These are phyloP conservation scores for Morone saxatilis DNA, from an alignment of 2,113 vertebrate genomes.

Conservation along the genomic window DNA sequence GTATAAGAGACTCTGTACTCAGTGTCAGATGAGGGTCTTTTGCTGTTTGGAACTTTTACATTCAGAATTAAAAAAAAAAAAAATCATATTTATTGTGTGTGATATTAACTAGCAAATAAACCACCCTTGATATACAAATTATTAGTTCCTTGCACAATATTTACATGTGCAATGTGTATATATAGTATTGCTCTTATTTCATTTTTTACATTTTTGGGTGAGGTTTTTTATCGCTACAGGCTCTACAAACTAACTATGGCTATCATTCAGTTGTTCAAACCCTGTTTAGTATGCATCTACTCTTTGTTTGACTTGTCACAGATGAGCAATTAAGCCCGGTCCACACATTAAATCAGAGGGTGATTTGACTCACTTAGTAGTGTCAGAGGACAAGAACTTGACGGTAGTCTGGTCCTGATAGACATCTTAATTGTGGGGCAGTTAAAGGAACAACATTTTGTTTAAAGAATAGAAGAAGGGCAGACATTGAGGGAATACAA, in stretches of 20 bases:
- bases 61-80: background rate
- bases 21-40: background rate
- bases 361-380: background rate
- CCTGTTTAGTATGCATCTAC: background rate
- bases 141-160: background rate
- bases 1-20: background rate
- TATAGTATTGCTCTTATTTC: background rate
- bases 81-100: background rate
- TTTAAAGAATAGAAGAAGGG: background rate
- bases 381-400: background rate
- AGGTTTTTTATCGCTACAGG: background rate
- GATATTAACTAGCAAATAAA: background rate
- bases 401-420: background rate
- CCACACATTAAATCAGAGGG: background rate
- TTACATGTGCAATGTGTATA: background rate
- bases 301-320: slow-evolving; percentile 20
- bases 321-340: background rate
- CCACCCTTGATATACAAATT: background rate
- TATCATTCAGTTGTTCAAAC: background rate
- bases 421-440: background rate
- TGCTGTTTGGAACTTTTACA: background rate
- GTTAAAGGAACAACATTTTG: background rate
- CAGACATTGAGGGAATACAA: background rate
- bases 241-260: too few relatives aligned
- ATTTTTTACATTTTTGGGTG: background rate